Evolutionary conservation across 2,113 vertebrate genomes (phyloP).

Genomic region (Octodon degus): DNA sequence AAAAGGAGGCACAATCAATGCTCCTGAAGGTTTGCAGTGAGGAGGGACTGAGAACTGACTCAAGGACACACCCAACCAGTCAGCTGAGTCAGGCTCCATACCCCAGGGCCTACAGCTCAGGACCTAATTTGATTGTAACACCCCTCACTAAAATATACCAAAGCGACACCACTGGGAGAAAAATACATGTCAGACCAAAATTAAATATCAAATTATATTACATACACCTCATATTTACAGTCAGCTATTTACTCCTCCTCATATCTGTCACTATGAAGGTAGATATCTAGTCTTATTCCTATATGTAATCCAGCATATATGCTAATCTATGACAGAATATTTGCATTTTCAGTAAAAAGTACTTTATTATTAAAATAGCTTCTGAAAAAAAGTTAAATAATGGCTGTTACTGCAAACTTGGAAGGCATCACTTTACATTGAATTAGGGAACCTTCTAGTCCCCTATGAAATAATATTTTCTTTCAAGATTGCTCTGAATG

Average conservation of each 20-base stretch:
- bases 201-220: not conserved
- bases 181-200: not conserved
- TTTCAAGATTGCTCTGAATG: not conserved
- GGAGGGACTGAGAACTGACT: not conserved
- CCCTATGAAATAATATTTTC: not conserved
- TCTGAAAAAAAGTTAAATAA: slow-evolving; percentile 25
- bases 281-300: not conserved
- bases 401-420: not conserved
- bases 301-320: not conserved
- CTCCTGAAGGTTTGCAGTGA: not conserved
- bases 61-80: not conserved
- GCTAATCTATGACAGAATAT: slow-evolving; percentile 30
- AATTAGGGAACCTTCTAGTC: not conserved
- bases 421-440: not conserved
- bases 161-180: not conserved
- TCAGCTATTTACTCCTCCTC: not conserved
- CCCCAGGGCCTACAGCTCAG: not conserved
- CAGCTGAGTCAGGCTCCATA: not conserved
- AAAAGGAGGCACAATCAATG: not conserved
- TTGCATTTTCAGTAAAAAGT: slow-evolving; percentile 10
- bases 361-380: not conserved
- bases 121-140: not conserved
- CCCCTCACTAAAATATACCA: not conserved
- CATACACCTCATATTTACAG: not conserved
- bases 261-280: not conserved